Conservation (phyloP, 2,888 invertebrate species). For the Diachrysia chrysitis region DNA sequence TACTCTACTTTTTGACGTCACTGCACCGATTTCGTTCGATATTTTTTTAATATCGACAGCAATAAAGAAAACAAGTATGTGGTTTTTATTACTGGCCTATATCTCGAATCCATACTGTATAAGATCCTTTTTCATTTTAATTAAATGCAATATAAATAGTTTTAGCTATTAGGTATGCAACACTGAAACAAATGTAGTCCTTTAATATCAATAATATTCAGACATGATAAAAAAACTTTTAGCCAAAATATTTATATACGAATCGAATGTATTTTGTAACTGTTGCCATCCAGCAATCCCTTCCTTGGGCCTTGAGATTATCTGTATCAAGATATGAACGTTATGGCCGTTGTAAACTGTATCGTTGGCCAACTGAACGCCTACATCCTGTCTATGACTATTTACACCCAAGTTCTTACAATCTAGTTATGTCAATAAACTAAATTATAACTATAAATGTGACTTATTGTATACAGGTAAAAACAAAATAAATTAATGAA, state of each 20-base stretch:
- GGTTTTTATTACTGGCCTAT: too few species aligned
- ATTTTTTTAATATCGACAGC: too few species aligned
- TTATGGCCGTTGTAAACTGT: conserved; percentile 13
- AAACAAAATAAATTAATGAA: too few species aligned
- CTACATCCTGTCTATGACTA: conserved; percentile 17
- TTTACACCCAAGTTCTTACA: conserved; percentile 37
- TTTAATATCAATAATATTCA: background rate
- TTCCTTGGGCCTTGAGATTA: conserved; percentile 43
- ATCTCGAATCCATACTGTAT: too few species aligned
- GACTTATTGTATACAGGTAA: too few species aligned
- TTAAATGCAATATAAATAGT: too few species aligned
- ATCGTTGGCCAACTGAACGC: conserved; percentile 13
- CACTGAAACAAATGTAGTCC: too few species aligned
- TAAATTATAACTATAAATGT: background rate
- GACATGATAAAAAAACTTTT: background rate
- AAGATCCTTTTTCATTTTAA: too few species aligned
- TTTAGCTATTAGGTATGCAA: too few species aligned
- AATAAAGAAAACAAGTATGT: too few species aligned
- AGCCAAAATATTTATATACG: background rate
- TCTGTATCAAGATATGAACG: conserved; percentile 19
- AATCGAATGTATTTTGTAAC: conserved; percentile 13
- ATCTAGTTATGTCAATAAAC: background rate
- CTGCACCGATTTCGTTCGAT: too few species aligned
- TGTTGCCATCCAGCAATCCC: conserved; percentile 14
- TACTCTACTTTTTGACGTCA: too few species aligned